These are phyloP conservation scores for Meghimatium bilineatum DNA, from an alignment of 2,888 invertebrate genomes.

Conservation along the genomic window DNA sequence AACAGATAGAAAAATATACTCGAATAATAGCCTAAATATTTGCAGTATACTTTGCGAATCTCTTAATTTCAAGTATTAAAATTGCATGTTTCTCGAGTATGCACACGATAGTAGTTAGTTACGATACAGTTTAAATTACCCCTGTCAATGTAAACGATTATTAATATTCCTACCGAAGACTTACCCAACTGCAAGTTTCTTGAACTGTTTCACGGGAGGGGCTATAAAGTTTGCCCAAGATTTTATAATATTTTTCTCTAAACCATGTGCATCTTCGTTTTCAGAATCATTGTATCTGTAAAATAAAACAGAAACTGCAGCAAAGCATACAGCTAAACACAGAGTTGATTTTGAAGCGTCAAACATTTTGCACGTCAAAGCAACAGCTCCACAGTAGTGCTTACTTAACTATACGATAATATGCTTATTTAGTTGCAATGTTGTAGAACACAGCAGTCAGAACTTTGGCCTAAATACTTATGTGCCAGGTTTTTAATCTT, in stretches of 20 bases:
- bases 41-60: too few relatives aligned
- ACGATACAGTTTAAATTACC: too few relatives aligned
- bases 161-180: too few relatives aligned
- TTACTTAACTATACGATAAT: background rate
- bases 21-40: too few relatives aligned
- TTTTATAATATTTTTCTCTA: slow-evolving; percentile 50
- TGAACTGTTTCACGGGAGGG: slow-evolving; percentile 53
- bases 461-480: background rate
- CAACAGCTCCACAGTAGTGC: background rate
- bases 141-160: too few relatives aligned
- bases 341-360: slow-evolving; percentile 30
- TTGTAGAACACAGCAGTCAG: background rate
- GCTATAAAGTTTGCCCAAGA: slow-evolving; percentile 55
- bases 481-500: background rate
- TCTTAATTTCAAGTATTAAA: too few relatives aligned
- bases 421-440: background rate
- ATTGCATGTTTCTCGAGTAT: too few relatives aligned
- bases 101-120: too few relatives aligned
- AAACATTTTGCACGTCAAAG: slow-evolving; percentile 49
- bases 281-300: slow-evolving; percentile 6
- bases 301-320: slow-evolving; percentile 30
- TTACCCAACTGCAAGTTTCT: slow-evolving; percentile 57
- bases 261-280: slow-evolving; percentile 30
- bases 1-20: too few relatives aligned
- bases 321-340: slow-evolving; percentile 35